A percentile compares a stretch with the other conserved stretches of the same genome.
These are phyloP conservation scores for Eurois occulta DNA, from an alignment of 2,888 invertebrate species.

Conservation along the genomic window DNA sequence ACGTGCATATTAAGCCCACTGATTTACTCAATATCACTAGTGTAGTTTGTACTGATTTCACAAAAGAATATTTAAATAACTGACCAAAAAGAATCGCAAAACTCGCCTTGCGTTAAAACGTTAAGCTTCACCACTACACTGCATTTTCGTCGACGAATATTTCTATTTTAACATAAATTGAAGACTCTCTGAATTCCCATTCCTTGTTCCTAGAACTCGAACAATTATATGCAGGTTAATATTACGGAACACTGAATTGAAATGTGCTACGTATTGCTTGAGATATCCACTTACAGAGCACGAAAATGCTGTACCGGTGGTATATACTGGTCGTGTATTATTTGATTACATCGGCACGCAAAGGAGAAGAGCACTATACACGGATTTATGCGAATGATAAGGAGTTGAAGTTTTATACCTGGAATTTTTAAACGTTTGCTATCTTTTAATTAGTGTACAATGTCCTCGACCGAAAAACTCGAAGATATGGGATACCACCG, in stretches of 20 bases:
- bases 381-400: too few relatives aligned
- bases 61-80: not conserved
- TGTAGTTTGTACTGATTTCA: not conserved
- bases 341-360: too few relatives aligned
- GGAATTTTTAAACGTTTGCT: not conserved
- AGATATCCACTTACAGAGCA: constrained; percentile 24
- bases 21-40: not conserved
- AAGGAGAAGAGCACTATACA: too few relatives aligned
- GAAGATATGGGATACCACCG: not conserved
- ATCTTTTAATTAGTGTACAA: not conserved
- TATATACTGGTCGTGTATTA: too few relatives aligned
- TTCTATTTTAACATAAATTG: constrained; percentile 32
- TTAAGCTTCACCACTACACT: not conserved
- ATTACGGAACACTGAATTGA: constrained; percentile 22
- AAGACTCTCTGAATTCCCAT: constrained; percentile 9
- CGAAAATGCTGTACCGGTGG: too few relatives aligned
- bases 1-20: not conserved
- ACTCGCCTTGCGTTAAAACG: not conserved
- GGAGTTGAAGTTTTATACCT: not conserved
- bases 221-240: constrained; percentile 12
- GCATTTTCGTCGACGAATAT: not conserved
- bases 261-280: constrained; percentile 1
- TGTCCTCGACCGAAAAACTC: not conserved
- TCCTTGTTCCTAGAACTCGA: constrained; percentile 22
- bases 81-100: not conserved